Percentiles rank a stretch among this genome's conserved stretches.
Evolutionary conservation across 1,140 invertebrate species (phyloP).

Genomic region (Drosophila melanica): DNA sequence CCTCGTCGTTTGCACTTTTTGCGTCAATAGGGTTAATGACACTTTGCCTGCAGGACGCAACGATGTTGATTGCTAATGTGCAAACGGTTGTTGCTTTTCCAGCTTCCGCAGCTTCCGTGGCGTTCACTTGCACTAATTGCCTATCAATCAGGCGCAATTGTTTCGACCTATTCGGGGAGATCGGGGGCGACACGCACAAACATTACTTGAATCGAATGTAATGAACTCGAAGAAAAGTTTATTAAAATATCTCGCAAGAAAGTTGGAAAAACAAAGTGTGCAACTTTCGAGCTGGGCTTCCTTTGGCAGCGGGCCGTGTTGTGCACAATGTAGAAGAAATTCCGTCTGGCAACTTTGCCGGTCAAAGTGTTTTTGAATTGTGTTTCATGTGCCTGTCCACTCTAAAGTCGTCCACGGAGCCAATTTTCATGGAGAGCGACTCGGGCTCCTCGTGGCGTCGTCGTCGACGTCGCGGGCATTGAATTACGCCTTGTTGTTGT

Average conservation of each 20-base stretch:
- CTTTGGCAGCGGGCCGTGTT: conserved; percentile 44
- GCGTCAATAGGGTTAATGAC: conserved; percentile 79
- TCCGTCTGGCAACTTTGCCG: conserved; percentile 82
- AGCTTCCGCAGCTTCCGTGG: conserved; percentile 31
- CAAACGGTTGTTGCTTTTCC: conserved; percentile 57
- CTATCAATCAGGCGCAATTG: conserved; percentile 71
- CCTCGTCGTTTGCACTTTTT: conserved; percentile 40
- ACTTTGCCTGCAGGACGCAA: conserved; percentile 51
- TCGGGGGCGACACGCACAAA: conserved; percentile 12
- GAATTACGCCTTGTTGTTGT: conserved; percentile 59
- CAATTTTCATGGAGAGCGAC: conserved; percentile 74
- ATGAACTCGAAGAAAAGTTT: conserved; percentile 74
- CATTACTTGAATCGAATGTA: conserved; percentile 75
- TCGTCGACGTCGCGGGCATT: conserved; percentile 56
- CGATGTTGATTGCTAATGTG: conserved; percentile 67
- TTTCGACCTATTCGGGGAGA: conserved; percentile 40
- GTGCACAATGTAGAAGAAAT: conserved; percentile 74
- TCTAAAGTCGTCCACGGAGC: conserved; percentile 72
- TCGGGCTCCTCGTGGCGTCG: conserved; percentile 42
- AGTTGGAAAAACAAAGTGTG: conserved; percentile 62
- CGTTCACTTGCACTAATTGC: conserved; percentile 72
- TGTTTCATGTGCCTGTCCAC: conserved; percentile 80
- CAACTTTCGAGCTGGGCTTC: conserved; percentile 41
- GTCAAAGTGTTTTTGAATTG: conserved; percentile 83
- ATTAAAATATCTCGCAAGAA: conserved; percentile 71